These are phyloP conservation scores for Phacellophora camtschatica DNA, from an alignment of 30 jellyfish, hydroid and myxozoan genomes.

Conservation along the genomic window DNA sequence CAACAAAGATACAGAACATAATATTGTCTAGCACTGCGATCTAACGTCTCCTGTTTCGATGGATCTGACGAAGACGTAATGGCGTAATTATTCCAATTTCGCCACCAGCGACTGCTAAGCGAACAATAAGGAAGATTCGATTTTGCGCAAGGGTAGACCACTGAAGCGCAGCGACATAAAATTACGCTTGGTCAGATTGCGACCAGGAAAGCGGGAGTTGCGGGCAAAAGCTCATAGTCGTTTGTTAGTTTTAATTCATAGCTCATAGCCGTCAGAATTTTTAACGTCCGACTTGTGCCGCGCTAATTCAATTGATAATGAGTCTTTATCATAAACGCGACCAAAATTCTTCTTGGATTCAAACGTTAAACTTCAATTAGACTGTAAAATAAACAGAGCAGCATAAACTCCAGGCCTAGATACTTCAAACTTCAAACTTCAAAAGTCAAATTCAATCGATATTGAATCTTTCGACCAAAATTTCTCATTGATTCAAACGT, in stretches of 20 bases:
- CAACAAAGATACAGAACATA: neutral
- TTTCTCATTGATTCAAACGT: too few species aligned
- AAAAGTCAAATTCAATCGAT: too few species aligned
- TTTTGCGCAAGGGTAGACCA: constrained; percentile 45
- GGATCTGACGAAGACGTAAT: too few species aligned
- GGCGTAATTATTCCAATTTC: constrained; percentile 17
- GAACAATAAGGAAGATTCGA: constrained; percentile 28
- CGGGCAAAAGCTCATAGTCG: neutral
- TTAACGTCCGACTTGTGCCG: too few species aligned
- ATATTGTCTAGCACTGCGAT: neutral
- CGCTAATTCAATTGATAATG: too few species aligned
- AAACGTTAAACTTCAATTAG: neutral
- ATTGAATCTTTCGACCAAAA: too few species aligned
- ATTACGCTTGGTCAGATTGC: constrained; percentile 1
- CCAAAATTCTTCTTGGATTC: neutral
- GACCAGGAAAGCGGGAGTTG: neutral
- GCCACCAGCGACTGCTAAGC: constrained; percentile 61
- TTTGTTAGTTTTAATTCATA: neutral
- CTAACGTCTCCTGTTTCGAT: constrained; percentile 1
- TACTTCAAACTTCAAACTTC: too few species aligned
- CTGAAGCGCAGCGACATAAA: constrained; percentile 63
- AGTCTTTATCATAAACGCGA: too few species aligned
- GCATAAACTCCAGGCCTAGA: too few species aligned
- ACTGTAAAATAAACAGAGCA: too few species aligned
- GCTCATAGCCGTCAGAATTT: too few species aligned